Evolutionary conservation across 2,888 invertebrate genomes (phyloP).

Genomic region (Sympetrum striolatum): DNA sequence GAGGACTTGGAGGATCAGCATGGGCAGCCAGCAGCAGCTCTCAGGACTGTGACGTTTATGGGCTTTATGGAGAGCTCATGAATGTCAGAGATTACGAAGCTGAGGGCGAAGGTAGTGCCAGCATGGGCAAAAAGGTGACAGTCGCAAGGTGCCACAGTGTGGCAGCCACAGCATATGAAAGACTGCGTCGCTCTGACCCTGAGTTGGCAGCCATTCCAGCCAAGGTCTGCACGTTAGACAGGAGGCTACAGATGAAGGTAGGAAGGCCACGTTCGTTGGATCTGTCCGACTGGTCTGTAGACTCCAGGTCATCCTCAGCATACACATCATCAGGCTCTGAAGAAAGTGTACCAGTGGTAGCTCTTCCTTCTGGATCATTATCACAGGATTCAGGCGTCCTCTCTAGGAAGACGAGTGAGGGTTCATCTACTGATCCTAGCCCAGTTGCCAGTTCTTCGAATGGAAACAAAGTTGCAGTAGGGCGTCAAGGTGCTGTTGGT

Average conservation of each 20-base stretch:
- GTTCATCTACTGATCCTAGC: neutral
- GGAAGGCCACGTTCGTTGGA: constrained; percentile 82
- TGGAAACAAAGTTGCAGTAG: neutral
- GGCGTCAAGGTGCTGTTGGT: constrained; percentile 55
- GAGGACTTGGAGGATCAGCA: constrained; percentile 71
- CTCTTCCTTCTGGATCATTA: constrained; percentile 65
- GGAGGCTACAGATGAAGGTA: constrained; percentile 81
- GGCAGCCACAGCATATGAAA: constrained; percentile 73
- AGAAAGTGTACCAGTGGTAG: constrained; percentile 64
- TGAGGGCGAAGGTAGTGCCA: constrained; percentile 67
- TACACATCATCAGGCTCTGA: constrained; percentile 88
- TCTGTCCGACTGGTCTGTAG: constrained; percentile 87
- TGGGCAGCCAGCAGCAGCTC: neutral
- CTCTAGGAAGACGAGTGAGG: neutral
- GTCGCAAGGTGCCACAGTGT: neutral
- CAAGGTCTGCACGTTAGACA: constrained; percentile 81
- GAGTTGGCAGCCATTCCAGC: constrained; percentile 83
- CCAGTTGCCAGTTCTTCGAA: neutral
- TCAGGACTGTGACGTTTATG: constrained; percentile 81
- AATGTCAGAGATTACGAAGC: constrained; percentile 87
- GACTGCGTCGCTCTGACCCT: constrained; percentile 80
- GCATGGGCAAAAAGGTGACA: neutral
- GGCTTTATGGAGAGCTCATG: constrained; percentile 87
- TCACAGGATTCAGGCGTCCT: constrained; percentile 20
- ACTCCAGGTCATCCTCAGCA: constrained; percentile 80